Percentiles rank a stretch among this genome's conserved stretches.
Conservation (phyloP, 92 coral and sea anemone species). For the Palythoa heliodiscus region DNA sequence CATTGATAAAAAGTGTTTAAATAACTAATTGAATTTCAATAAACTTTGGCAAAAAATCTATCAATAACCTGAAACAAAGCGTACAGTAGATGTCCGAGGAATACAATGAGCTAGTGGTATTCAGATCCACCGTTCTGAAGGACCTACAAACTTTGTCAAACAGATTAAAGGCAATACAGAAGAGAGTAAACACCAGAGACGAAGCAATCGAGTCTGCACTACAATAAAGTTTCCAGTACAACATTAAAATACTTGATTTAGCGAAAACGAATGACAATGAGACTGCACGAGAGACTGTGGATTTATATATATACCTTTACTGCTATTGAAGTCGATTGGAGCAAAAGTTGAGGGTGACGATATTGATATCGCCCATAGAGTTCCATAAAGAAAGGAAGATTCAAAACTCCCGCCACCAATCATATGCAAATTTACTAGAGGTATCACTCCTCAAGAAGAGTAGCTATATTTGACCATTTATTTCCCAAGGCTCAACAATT, state of each 20-base stretch:
- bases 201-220: constrained; percentile 41
- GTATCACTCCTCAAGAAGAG: constrained; percentile 26
- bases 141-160: constrained; percentile 14
- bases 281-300: constrained; percentile 33
- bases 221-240: constrained; percentile 39
- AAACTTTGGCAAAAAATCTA: background rate
- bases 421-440: too few species aligned
- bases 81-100: background rate
- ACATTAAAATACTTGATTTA: background rate
- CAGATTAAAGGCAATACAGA: constrained; percentile 27
- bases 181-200: constrained; percentile 34
- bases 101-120: background rate
- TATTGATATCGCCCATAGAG: constrained; percentile 46
- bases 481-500: constrained; percentile 39
- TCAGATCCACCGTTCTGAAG: background rate
- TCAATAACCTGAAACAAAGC: background rate
- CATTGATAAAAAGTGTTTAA: too few species aligned
- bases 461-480: constrained; percentile 40
- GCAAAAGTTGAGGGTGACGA: constrained; percentile 18
- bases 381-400: too few species aligned
- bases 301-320: constrained; percentile 18
- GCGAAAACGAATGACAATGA: constrained; percentile 10
- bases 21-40: too few species aligned
- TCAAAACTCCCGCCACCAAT: too few species aligned
- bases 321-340: constrained; percentile 40